Evolutionary conservation across 1,140 invertebrate species (phyloP).

Genomic region (Halictus rubicundus): DNA sequence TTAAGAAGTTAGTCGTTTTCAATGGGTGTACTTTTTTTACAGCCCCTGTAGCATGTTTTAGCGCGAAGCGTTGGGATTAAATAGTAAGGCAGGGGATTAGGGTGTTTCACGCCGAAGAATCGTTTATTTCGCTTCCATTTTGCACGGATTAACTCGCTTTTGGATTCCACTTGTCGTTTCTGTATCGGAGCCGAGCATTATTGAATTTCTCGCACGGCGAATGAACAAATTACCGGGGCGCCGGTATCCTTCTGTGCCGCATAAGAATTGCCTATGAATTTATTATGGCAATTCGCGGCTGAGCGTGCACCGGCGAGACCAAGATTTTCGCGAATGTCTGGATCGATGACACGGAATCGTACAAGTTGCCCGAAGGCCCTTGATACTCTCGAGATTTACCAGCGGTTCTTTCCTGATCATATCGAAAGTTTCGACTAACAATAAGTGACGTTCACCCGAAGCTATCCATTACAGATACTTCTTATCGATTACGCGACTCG

Average conservation of each 20-base stretch:
- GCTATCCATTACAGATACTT: conserved; percentile 17
- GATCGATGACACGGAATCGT: conserved; percentile 55
- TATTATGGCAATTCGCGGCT: conserved; percentile 61
- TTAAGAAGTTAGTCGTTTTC: too few species aligned
- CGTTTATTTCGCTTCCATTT: background rate
- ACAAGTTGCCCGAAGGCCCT: conserved; percentile 57
- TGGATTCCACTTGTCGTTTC: background rate
- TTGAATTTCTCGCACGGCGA: conserved; percentile 40
- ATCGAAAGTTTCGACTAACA: conserved; percentile 47
- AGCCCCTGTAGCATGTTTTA: too few species aligned
- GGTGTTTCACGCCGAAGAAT: background rate
- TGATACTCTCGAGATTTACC: conserved; percentile 56
- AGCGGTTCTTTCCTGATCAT: conserved; percentile 57
- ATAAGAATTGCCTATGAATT: conserved; percentile 68
- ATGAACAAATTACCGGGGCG: conserved; percentile 44
- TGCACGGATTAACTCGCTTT: background rate
- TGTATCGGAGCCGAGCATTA: background rate
- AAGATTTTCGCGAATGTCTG: conserved; percentile 55
- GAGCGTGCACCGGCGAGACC: conserved; percentile 31
- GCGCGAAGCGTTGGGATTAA: too few species aligned
- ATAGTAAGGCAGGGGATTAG: background rate
- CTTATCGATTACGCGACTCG: background rate
- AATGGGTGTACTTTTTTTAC: too few species aligned
- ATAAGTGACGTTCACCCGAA: conserved; percentile 43
- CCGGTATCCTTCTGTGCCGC: conserved; percentile 43